phyloP scores from a whole-genome alignment of 2,888 invertebrate species.

The Aphidoletes aphidimyza region DNA sequence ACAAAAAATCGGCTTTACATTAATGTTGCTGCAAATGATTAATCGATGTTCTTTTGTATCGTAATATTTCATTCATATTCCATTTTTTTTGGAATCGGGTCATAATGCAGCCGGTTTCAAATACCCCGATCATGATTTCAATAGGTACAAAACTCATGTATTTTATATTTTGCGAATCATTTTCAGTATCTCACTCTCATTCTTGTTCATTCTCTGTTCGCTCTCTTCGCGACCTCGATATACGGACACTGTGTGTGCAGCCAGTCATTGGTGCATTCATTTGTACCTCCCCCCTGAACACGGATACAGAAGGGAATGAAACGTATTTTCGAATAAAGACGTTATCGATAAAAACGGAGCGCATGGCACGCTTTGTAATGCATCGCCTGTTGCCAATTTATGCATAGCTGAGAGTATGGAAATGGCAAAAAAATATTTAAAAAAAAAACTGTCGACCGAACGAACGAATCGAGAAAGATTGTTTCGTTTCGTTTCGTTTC shows the following conservation, averaged over 20 bases:
- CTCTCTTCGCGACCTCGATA: too few species aligned
- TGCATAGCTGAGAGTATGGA: neutral
- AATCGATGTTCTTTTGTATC: neutral
- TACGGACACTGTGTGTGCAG: neutral
- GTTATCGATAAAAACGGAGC: neutral
- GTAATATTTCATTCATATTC: neutral
- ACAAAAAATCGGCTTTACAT: slow-evolving; percentile 7
- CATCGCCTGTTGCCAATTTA: slow-evolving; percentile 46
- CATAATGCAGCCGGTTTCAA: neutral
- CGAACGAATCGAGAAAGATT: neutral
- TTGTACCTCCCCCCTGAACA: neutral
- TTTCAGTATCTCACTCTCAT: neutral
- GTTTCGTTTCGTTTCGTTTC: slow-evolving; percentile 2
- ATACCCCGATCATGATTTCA: neutral
- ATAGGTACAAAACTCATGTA: neutral
- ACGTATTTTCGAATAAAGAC: slow-evolving; percentile 18
- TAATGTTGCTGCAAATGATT: slow-evolving; percentile 9
- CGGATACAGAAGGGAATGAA: neutral
- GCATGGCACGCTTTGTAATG: neutral
- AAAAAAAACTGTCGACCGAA: too few species aligned
- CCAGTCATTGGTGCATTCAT: too few species aligned
- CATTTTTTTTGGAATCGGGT: slow-evolving; percentile 12
- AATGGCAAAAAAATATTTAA: neutral
- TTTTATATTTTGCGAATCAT: neutral
- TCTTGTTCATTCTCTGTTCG: too few species aligned